Percentiles rank a stretch among this genome's conserved stretches.
phyloP scores from a whole-genome alignment of 2,113 vertebrate genomes.

The Dromas ardeola region DNA sequence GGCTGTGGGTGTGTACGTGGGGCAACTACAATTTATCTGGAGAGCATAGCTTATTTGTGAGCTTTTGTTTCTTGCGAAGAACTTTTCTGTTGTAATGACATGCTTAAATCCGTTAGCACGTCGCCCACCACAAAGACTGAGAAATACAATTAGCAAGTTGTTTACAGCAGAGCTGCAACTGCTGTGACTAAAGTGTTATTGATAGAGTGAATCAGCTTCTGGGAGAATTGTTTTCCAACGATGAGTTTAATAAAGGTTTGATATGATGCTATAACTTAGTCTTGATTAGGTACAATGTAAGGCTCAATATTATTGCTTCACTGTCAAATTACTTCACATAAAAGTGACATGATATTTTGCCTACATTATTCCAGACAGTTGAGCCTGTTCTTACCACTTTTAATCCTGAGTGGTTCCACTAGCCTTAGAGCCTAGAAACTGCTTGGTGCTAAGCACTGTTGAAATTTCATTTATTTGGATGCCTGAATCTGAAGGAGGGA shows the following conservation, averaged over 20 bases:
- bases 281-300: not conserved
- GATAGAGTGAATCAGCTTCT: not conserved
- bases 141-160: slow-evolving; percentile 28
- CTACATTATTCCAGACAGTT: not conserved
- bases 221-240: not conserved
- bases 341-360: slow-evolving; percentile 16
- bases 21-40: not conserved
- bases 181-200: not conserved
- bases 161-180: slow-evolving; percentile 8
- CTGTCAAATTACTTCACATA: not conserved
- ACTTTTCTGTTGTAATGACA: not conserved
- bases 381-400: not conserved
- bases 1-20: not conserved
- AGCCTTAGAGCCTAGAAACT: not conserved
- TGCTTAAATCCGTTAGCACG: not conserved
- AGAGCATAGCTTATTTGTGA: not conserved
- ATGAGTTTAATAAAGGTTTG: slow-evolving; percentile 18
- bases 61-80: not conserved
- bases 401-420: not conserved
- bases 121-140: not conserved
- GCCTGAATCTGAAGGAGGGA: not conserved
- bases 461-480: slow-evolving; percentile 30
- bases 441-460: slow-evolving; percentile 4
- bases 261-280: not conserved
- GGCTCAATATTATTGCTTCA: not conserved